These are phyloP conservation scores for Peromyscus maniculatus DNA, from an alignment of 2,113 vertebrate species.

Conservation along the genomic window DNA sequence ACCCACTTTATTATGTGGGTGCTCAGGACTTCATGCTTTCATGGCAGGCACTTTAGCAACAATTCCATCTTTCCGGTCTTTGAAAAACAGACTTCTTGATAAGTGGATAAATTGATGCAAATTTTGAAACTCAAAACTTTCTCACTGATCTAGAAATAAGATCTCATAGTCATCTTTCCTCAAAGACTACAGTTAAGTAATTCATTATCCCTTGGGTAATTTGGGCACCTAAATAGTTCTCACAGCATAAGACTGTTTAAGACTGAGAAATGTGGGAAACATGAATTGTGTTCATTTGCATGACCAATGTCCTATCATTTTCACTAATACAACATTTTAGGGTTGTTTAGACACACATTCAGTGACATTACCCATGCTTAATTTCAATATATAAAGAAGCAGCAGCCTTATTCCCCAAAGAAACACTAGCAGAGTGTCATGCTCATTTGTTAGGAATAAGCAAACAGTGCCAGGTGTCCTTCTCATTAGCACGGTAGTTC, in stretches of 20 bases:
- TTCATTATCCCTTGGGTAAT: background rate
- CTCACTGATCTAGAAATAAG: background rate
- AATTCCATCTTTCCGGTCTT: background rate
- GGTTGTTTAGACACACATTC: slow-evolving; percentile 47
- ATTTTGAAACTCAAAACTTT: background rate
- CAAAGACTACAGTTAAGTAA: background rate
- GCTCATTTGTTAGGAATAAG: slow-evolving; percentile 66
- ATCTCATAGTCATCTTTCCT: background rate
- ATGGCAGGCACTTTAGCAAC: background rate
- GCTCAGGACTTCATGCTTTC: too few species aligned
- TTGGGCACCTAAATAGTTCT: slow-evolving; percentile 15
- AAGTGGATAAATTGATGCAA: background rate
- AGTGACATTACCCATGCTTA: slow-evolving; percentile 37
- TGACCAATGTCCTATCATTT: slow-evolving; percentile 41
- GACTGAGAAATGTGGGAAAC: background rate
- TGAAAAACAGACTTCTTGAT: background rate
- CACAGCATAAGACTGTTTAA: slow-evolving; percentile 40
- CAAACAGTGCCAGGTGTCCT: slow-evolving; percentile 18
- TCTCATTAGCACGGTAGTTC: slow-evolving; percentile 55
- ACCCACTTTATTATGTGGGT: background rate
- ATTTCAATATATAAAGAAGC: slow-evolving; percentile 31
- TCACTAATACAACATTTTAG: slow-evolving; percentile 43
- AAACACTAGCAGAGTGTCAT: slow-evolving; percentile 36
- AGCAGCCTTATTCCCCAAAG: slow-evolving; percentile 39
- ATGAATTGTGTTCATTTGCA: slow-evolving; percentile 6